Evolutionary conservation across 1,140 invertebrate species (phyloP).

Genomic region (Trichonephila inaurata): DNA sequence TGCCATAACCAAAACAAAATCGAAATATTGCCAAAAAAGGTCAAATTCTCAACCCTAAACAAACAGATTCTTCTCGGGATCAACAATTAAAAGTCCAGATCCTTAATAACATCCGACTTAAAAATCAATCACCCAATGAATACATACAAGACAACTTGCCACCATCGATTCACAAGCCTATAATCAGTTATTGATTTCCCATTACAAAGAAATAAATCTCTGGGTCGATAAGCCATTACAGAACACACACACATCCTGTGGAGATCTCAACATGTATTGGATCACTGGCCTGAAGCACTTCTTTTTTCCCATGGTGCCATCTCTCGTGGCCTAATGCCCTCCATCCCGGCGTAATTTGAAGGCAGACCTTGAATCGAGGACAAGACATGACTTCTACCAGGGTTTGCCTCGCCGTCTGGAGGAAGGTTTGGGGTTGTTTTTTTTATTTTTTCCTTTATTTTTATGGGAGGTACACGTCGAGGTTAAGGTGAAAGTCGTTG

Average conservation of each 20-base stretch:
- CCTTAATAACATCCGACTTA: too few relatives aligned
- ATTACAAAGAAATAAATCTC: background rate
- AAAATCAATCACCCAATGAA: background rate
- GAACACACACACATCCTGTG: background rate
- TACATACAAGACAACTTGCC: background rate
- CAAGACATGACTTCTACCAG: constrained; percentile 12
- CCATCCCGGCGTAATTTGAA: background rate
- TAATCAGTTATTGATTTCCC: background rate
- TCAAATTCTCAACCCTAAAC: too few relatives aligned
- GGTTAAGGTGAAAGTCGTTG: constrained; percentile 9
- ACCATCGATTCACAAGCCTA: background rate
- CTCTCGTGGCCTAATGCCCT: constrained; percentile 38
- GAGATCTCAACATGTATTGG: background rate
- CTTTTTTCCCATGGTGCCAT: background rate
- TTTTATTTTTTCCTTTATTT: background rate
- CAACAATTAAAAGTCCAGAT: too few relatives aligned
- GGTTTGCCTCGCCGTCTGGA: background rate
- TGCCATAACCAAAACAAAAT: too few relatives aligned
- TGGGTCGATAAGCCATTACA: background rate
- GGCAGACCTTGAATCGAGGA: constrained; percentile 30
- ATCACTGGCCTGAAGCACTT: constrained; percentile 1
- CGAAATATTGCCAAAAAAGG: too few relatives aligned
- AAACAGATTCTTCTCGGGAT: too few relatives aligned
- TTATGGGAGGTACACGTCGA: background rate
- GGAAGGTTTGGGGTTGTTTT: background rate